Evolutionary conservation across 2,113 vertebrate genomes (phyloP).

Genomic region (Neopipo cinnamomea): DNA sequence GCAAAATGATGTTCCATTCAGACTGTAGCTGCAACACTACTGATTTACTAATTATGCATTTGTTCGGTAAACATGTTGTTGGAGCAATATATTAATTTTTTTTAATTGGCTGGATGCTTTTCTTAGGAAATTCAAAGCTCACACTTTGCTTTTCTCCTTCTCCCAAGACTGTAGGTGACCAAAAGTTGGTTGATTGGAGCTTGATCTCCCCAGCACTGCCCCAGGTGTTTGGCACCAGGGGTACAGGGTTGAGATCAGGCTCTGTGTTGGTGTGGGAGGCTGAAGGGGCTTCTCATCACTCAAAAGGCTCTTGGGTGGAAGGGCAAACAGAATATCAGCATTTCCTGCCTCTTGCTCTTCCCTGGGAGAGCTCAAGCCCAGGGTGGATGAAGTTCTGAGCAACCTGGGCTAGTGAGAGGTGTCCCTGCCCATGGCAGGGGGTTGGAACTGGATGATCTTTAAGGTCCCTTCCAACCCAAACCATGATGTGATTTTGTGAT

Average conservation of each 20-base stretch:
- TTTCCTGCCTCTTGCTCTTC: neutral
- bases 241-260: neutral
- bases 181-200: neutral
- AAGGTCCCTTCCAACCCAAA: neutral
- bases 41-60: constrained; percentile 75
- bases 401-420: neutral
- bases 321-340: neutral
- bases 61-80: constrained; percentile 71
- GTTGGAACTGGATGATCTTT: neutral
- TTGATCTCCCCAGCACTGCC: neutral
- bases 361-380: neutral
- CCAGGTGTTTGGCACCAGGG: neutral
- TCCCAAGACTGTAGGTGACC: neutral
- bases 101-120: constrained; percentile 48
- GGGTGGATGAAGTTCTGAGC: neutral
- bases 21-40: constrained; percentile 62
- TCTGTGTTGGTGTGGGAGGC: neutral
- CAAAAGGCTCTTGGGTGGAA: neutral
- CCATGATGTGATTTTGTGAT: neutral
- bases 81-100: constrained; percentile 63
- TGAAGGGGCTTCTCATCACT: neutral
- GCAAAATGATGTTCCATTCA: constrained; percentile 73
- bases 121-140: neutral
- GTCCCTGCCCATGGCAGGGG: neutral
- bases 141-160: neutral